Evolutionary conservation across 2,797 vertebrate genomes (phyloP), one percentile per base, ranked within the genome.

Genomic region (Acrossocheilus wenchowensis): DNA sequence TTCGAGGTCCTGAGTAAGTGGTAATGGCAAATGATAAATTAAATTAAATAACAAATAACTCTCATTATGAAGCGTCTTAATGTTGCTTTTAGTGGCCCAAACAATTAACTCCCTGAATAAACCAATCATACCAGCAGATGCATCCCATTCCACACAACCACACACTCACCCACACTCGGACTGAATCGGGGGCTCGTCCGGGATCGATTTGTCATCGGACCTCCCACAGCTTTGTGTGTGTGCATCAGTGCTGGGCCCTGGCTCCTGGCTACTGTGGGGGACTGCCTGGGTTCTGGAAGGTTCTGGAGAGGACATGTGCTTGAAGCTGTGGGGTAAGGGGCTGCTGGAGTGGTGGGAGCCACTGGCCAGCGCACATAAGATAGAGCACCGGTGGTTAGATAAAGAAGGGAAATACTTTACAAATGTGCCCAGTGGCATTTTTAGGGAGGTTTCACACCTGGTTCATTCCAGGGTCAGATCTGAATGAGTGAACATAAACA

Each of bases 331-430:
- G 60, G 96, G 93, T 6, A 97, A 95, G 2, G 97, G 97, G 91
- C 98, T 98, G 94, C 96, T 96, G 85, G 97, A 97, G 91, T 97
- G 97, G 91, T 97, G 97, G 11, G 97, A 98, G 66, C 97, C 97
- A 91, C 97, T 98, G 94, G 52, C 39, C 85, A 34, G 82, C 66
- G 17, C 52, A 87, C 54, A 73, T 60, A 62, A 86, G 73, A 93
- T 82, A 93, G 90, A 85, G 54, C 52, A 78, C 7, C 1, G 23
- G 23, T 60, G 54, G 52, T 26, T 60, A 15, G 36, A 62, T 26
- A 2, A 79, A 43, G 23, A 78, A 17, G 41, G n/a, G n/a, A 30
- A 30, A 80, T 34, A 34, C 6, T 66, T 17, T 34, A 66, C 62
- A 30, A 34, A 66, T 17, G 30, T 34, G 6, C 64, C 30, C 64